A percentile compares a stretch with the other conserved stretches of the same genome.
These are phyloP conservation scores for Melanargia galathea DNA, from an alignment of 2,888 invertebrate species.

Conservation along the genomic window DNA sequence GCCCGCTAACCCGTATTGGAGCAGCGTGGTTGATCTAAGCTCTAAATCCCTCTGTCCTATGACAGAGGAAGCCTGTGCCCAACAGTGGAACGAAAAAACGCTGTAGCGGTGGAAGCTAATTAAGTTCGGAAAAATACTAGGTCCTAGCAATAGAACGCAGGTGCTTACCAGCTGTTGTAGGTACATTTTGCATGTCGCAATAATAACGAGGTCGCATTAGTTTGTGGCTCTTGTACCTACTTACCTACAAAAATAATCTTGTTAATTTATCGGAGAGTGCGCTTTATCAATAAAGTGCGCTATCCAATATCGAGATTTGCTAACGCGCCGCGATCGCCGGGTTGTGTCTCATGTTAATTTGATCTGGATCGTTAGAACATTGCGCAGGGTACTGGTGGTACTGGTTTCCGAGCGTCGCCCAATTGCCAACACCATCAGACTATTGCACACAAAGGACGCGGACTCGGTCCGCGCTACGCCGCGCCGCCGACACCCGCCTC, in stretches of 20 bases:
- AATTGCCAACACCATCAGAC: not conserved
- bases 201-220: not conserved
- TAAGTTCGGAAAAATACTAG: not conserved
- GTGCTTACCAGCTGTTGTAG: no score
- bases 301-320: conserved; percentile 22
- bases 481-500: not conserved
- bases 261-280: not conserved
- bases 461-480: not conserved
- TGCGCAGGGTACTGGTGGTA: not conserved
- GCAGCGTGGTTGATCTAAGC: no score
- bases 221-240: not conserved
- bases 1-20: no score
- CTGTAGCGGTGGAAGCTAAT: not conserved
- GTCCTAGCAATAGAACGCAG: not conserved
- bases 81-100: no score
- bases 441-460: not conserved
- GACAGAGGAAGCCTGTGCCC: no score
- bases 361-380: conserved; percentile 13
- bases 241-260: conserved; percentile 4
- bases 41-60: no score
- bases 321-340: conserved; percentile 8
- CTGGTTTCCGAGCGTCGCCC: not conserved
- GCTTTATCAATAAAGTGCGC: not conserved
- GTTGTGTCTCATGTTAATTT: conserved; percentile 11
- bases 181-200: conserved; percentile 9